A percentile compares a stretch with the other conserved stretches of the same genome.
Evolutionary conservation across 2,888 invertebrate species (phyloP).

Genomic region (Caenorhabditis sp.): DNA sequence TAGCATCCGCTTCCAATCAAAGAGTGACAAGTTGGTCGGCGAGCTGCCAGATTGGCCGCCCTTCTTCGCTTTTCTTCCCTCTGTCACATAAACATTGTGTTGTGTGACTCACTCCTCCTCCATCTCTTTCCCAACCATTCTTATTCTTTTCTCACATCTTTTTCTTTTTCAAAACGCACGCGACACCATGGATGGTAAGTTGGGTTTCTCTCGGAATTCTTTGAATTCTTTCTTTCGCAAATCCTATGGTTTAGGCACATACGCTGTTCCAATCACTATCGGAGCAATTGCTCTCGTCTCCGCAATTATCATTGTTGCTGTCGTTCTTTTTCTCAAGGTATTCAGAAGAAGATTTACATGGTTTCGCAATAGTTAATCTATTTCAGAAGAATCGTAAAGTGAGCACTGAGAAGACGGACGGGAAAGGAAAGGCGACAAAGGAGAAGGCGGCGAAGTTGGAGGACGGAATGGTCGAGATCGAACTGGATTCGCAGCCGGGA

Average conservation of each 20-base stretch:
- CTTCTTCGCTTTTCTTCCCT: neutral
- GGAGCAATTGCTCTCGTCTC: slow-evolving; percentile 61
- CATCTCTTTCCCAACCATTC: slow-evolving; percentile 7
- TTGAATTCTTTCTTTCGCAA: neutral
- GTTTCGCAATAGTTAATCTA: neutral
- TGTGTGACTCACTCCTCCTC: slow-evolving; percentile 28
- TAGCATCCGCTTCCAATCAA: slow-evolving; percentile 22
- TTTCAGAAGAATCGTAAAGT: slow-evolving; percentile 50
- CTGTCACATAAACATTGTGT: slow-evolving; percentile 33
- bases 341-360: neutral
- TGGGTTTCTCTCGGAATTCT: neutral
- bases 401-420: slow-evolving; percentile 21
- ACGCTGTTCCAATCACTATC: slow-evolving; percentile 59
- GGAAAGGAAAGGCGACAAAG: slow-evolving; percentile 3
- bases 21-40: slow-evolving; percentile 30
- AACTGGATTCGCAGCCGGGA: slow-evolving; percentile 60
- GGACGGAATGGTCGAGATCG: slow-evolving; percentile 73
- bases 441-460: slow-evolving; percentile 55
- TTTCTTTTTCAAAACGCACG: neutral
- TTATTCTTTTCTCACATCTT: slow-evolving; percentile 14
- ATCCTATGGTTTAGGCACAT: slow-evolving; percentile 33
- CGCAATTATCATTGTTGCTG: slow-evolving; percentile 61
- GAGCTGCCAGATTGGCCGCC: slow-evolving; percentile 7
- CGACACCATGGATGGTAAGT: slow-evolving; percentile 10
- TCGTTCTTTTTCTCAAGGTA: slow-evolving; percentile 66